Conservation (phyloP, 92 coral and sea anemone species). For the Micromussa lordhowensis region DNA sequence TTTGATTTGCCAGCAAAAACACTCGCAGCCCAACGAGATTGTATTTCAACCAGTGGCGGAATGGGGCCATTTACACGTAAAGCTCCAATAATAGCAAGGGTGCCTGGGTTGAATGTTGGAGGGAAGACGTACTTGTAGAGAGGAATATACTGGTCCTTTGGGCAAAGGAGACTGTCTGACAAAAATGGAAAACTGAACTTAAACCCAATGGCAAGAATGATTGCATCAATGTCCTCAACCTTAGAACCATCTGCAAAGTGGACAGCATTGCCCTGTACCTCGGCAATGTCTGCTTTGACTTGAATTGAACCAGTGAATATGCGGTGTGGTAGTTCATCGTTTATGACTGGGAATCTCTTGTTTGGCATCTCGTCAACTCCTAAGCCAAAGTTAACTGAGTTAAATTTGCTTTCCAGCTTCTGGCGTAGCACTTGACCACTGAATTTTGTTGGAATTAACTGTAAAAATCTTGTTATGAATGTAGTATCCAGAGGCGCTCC, state of each 20-base stretch:
- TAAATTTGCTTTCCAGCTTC: conserved; percentile 34
- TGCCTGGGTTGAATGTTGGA: conserved; percentile 50
- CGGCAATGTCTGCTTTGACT: conserved; percentile 67
- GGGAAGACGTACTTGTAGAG: conserved; percentile 85
- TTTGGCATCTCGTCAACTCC: conserved; percentile 34
- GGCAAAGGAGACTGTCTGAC: conserved; percentile 60
- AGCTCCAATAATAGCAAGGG: conserved; percentile 86
- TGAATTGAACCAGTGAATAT: conserved; percentile 82
- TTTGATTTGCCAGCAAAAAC: conserved; percentile 71
- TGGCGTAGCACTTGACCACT: conserved; percentile 9
- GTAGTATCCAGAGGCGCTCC: conserved; percentile 74
- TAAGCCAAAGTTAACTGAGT: conserved; percentile 79
- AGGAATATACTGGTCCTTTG: conserved; percentile 57
- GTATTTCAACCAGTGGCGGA: conserved; percentile 75
- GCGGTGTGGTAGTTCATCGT: conserved; percentile 89
- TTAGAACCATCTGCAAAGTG: conserved; percentile 76
- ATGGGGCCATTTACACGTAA: conserved; percentile 66
- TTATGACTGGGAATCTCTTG: conserved; percentile 45
- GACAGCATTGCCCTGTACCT: conserved; percentile 59
- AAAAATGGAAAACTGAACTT: conserved; percentile 71
- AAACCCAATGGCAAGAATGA: conserved; percentile 87
- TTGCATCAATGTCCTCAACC: conserved; percentile 76
- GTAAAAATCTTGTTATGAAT: conserved; percentile 30
- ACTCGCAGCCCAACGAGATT: conserved; percentile 85
- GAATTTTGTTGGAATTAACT: conserved; percentile 49